A percentile compares a stretch with the other conserved stretches of the same genome.
Conservation (phyloP, 2,797 vertebrate genomes). For the Vultur gryphus region DNA sequence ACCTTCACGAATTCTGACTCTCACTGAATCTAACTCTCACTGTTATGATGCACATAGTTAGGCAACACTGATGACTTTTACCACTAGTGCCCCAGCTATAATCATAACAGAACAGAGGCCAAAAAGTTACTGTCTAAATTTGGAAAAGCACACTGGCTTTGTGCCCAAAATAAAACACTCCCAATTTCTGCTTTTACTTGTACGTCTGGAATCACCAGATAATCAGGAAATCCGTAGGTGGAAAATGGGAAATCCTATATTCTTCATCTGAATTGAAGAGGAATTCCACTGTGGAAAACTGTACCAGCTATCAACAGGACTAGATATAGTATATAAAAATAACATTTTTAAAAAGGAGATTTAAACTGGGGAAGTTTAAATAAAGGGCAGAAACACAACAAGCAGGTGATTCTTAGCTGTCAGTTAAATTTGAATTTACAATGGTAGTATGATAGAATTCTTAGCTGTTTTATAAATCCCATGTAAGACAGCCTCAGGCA, state of each 20-base stretch:
- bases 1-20: not conserved
- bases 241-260: constrained; percentile 29
- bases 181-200: not conserved
- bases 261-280: not conserved
- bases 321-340: not conserved
- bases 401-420: not conserved
- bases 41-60: not conserved
- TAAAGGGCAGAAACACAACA: not conserved
- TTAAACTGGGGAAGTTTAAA: not conserved
- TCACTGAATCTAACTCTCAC: not conserved
- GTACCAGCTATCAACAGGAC: not conserved
- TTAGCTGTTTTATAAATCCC: not conserved
- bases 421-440: not conserved
- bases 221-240: constrained; percentile 15
- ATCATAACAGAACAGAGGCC: not conserved
- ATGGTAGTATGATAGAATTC: not conserved
- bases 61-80: not conserved
- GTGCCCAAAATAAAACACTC: not conserved
- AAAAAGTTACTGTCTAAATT: not conserved
- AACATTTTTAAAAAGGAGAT: not conserved
- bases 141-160: not conserved
- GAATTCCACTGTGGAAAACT: constrained; percentile 1
- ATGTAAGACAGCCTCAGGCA: not conserved
- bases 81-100: not conserved
- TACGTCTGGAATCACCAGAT: not conserved